phyloP scores from a whole-genome alignment of 2,113 vertebrate species.

The Tautogolabrus adspersus region DNA sequence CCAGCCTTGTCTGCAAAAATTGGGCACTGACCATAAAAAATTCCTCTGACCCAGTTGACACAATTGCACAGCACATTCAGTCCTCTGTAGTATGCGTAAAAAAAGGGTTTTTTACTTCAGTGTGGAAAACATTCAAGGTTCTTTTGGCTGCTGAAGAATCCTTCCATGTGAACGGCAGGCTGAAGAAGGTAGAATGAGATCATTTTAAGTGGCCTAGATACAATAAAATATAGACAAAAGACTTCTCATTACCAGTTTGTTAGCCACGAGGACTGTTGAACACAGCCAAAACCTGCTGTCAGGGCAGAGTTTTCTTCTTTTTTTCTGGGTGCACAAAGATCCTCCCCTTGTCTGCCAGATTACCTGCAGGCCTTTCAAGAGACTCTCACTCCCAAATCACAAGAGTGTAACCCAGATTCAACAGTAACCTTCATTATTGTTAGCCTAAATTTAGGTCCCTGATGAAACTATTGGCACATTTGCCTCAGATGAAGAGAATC shows the following conservation, averaged over 20 bases:
- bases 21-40: constrained; percentile 60
- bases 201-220: not conserved
- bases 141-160: constrained; percentile 8
- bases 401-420: constrained; percentile 41
- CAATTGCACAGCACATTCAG: constrained; percentile 45
- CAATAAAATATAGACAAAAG: not conserved
- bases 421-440: constrained; percentile 26
- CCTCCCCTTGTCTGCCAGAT: constrained; percentile 2
- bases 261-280: not conserved
- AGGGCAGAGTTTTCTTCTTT: not conserved
- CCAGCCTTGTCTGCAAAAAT: constrained; percentile 27
- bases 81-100: constrained; percentile 34
- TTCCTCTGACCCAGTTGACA: constrained; percentile 60
- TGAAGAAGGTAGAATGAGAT: constrained; percentile 2
- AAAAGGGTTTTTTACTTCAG: constrained; percentile 40
- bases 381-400: constrained; percentile 17
- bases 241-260: not conserved
- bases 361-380: constrained; percentile 48
- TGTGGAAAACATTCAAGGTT: constrained; percentile 32
- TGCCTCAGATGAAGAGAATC: not conserved
- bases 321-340: not conserved
- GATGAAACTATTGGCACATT: constrained; percentile 17
- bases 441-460: constrained; percentile 28
- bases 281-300: constrained; percentile 6
- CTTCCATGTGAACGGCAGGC: constrained; percentile 18